Percentiles rank a stretch among this genome's conserved stretches.
phyloP scores from a whole-genome alignment of 2,797 vertebrate genomes.

The Artibeus lituratus region DNA sequence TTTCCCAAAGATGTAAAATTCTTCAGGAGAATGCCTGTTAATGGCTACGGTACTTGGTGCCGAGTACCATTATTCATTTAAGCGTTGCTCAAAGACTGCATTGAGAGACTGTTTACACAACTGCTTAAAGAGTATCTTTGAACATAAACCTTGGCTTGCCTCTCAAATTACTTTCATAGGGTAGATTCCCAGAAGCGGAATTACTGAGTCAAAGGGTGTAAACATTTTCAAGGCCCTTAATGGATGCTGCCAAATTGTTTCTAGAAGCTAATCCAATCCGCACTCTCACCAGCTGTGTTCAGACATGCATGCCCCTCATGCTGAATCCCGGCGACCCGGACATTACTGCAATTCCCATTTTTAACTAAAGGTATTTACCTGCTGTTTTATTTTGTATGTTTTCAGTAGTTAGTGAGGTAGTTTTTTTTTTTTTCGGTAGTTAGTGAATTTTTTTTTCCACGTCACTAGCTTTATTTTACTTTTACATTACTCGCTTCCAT shows the following conservation, averaged over 20 bases:
- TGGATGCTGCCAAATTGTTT: conserved; percentile 63
- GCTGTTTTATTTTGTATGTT: conserved; percentile 48
- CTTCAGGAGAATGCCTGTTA: conserved; percentile 26
- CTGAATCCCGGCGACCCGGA: background rate
- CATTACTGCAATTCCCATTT: conserved; percentile 11
- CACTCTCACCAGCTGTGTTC: conserved; percentile 53
- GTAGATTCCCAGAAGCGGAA: conserved; percentile 72
- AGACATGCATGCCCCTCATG: background rate
- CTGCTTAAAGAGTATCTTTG: conserved; percentile 57
- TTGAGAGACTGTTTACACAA: conserved; percentile 40
- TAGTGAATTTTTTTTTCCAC: background rate
- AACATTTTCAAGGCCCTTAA: conserved; percentile 67
- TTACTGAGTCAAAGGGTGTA: conserved; percentile 69
- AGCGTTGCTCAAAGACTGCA: conserved; percentile 42
- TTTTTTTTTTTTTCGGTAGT: conserved; percentile 32
- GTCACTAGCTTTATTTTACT: background rate
- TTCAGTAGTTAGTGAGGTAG: background rate
- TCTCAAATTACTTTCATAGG: conserved; percentile 67
- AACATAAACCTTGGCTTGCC: conserved; percentile 58
- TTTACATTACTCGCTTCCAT: background rate
- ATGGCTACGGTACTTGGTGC: background rate
- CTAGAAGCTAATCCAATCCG: conserved; percentile 69
- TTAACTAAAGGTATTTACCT: conserved; percentile 13
- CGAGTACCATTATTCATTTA: conserved; percentile 35
- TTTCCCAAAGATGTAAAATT: conserved; percentile 30